A percentile compares a stretch with the other conserved stretches of the same genome.
Evolutionary conservation across 2,888 invertebrate species (phyloP).

Genomic region (Ectemnius lituratus): DNA sequence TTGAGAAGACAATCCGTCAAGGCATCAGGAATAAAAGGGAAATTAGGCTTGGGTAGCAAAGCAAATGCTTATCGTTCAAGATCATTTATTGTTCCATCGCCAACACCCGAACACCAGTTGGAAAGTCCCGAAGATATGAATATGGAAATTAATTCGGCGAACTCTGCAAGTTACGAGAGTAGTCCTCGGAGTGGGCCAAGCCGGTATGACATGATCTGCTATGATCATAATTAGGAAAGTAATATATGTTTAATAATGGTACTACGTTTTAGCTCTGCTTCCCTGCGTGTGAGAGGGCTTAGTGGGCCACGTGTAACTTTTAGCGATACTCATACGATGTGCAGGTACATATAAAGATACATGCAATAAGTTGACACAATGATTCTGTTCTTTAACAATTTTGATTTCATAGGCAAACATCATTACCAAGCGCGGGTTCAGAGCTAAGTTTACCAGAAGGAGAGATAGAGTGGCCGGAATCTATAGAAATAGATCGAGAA

Average conservation of each 20-base stretch:
- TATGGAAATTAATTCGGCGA: constrained; percentile 72
- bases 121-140: constrained; percentile 78
- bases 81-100: constrained; percentile 86
- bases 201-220: constrained; percentile 56
- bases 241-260: constrained; percentile 1
- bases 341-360: constrained; percentile 72
- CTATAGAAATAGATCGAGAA: constrained; percentile 83
- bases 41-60: constrained; percentile 84
- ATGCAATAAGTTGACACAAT: neutral
- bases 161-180: constrained; percentile 85
- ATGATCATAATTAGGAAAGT: constrained; percentile 7
- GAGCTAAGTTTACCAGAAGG: constrained; percentile 83
- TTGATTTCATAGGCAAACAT: constrained; percentile 82
- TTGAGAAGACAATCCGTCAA: constrained; percentile 90
- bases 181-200: constrained; percentile 86
- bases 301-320: constrained; percentile 81
- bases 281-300: constrained; percentile 80
- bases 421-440: constrained; percentile 87
- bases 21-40: constrained; percentile 88
- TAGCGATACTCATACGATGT: constrained; percentile 81
- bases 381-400: neutral
- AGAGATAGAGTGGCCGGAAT: constrained; percentile 81
- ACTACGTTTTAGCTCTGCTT: constrained; percentile 81
- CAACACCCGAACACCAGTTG: constrained; percentile 82
- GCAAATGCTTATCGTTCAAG: constrained; percentile 85